Base-by-base conservation (phyloP, 2,888 invertebrate genomes). In the Bedellia somnulentella region DNA sequence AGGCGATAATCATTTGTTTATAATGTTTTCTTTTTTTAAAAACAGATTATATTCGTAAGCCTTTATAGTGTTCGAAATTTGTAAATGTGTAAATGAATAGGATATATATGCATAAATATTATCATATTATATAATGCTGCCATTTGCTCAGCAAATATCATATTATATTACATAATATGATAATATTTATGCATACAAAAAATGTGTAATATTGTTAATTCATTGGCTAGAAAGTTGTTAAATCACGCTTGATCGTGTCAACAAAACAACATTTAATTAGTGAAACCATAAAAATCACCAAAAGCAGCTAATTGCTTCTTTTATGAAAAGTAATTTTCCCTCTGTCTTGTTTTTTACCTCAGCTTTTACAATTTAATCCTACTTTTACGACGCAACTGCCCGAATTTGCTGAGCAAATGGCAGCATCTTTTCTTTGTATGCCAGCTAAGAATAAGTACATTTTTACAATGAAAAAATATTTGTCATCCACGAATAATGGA, bases 311-410 rank as follows among this genome's bases (percentile, higher is more conserved):
- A 27, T 27, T 27, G 17, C 27, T 27, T 12, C 11, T 27, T 27
- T 11, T 21, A 12, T n/a, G 12, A 12, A n/a, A 10, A 27, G 18
- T 27, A 17, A 27, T 27, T 27, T 21, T 15, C 31, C 24, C 15
- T 27, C 35, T 35, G 35, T 37, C 33, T 54, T 54, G 52, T 54
- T 54, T 50, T 38, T 38, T 34, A 44, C 42, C 44, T 42, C 41
- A 39, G 40, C 40, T 42, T 44, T 35, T 38, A 48, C 45, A 49
- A 50, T 53, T 51, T 52, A 52, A 54, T 52, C 47, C 51, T 38
- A 41, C 46, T 45, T 45, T 50, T 46, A 47, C 46, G 46, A 41
- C 40, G 42, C 23, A 26, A 27, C 29, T 34, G 31, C 44, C 37
- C 34, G 49, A 49, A 51, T 49, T 47, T 27, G 45, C 45, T 36